Evolutionary conservation across 2,888 invertebrate genomes (phyloP), one percentile per base, ranked within the genome.

Genomic region (Perithous albicinctus): DNA sequence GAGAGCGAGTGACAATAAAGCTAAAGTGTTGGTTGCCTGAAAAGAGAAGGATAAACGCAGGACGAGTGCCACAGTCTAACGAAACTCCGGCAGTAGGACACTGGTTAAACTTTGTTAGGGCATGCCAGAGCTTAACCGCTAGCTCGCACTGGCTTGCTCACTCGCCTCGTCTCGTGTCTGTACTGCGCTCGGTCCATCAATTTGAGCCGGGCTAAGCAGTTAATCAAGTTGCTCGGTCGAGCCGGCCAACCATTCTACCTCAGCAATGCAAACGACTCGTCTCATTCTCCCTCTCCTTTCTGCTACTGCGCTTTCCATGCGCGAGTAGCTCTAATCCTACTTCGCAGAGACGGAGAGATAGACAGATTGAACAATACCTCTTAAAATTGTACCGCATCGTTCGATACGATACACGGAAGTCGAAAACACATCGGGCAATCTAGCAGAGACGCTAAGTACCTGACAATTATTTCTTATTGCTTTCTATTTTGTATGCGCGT

Each of bases 201-300:
- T 78, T 84, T 80, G 78, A 77, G 75, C 80, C 83, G 75, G n/a
- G 82, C 83, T 84, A 83, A 83, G 83, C 83, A 80, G 83, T 84
- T 84, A 83, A 80, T 84, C 84, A 83, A 83, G 80, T 84, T 83
- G 66, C 72, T 80, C 82, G 70, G 38, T 64, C 69, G 64, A 70
- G 43, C 51, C 66, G 41, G 48, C 80, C 51, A 78, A 80, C 80
- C 73, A 70, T 77, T 69, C 76, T 32, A 56, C 38, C 46, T 75
- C 46, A 7, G 12, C 46, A 70, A 20, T 54, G 29, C 41, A 18
- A 23, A 20, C 54, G 56, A 56, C 41, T 56, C 15, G 51, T 56
- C 35, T 35, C 35, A 18, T 38, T 61, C 38, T 61, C 20, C 18
- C 18, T 59, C 32, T 10, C 35, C 32, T 61, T 61, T 61, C 35